These are phyloP conservation scores for Danaus chrysippus DNA, from an alignment of 2,888 invertebrate genomes.

Conservation along the genomic window DNA sequence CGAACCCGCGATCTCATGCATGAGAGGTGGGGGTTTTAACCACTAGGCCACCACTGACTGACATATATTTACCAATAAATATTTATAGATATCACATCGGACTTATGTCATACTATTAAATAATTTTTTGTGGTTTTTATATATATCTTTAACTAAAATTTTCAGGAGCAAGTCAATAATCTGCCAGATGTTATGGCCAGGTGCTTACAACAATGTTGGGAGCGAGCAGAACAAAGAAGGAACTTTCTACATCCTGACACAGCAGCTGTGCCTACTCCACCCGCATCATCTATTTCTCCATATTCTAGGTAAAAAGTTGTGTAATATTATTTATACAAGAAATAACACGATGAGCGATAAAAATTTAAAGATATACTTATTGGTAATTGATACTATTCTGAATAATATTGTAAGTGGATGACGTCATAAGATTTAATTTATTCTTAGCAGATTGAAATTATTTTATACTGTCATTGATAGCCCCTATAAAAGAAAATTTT, in stretches of 20 bases:
- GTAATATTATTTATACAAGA: background rate
- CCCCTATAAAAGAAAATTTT: no score
- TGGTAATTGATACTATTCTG: no score
- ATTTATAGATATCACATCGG: no score
- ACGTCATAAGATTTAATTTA: no score
- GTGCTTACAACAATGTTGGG: slow-evolving; percentile 87
- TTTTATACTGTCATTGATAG: no score
- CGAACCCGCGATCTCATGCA: no score
- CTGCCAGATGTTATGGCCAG: slow-evolving; percentile 90
- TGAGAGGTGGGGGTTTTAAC: no score
- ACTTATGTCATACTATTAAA: no score
- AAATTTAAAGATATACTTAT: background rate
- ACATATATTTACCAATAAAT: no score
- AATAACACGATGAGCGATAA: background rate
- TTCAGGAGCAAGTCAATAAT: slow-evolving; percentile 88
- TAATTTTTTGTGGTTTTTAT: background rate
- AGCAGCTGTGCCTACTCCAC: slow-evolving; percentile 82
- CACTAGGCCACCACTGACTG: no score
- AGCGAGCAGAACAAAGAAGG: slow-evolving; percentile 88
- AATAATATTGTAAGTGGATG: no score
- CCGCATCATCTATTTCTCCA: slow-evolving; percentile 77
- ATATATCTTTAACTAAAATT: slow-evolving; percentile 19
- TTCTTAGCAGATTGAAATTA: no score
- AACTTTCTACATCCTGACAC: slow-evolving; percentile 94
- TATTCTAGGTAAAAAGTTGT: slow-evolving; percentile 73